phyloP scores from a whole-genome alignment of 2,797 vertebrate genomes.

The Halcyon chelicuti region DNA sequence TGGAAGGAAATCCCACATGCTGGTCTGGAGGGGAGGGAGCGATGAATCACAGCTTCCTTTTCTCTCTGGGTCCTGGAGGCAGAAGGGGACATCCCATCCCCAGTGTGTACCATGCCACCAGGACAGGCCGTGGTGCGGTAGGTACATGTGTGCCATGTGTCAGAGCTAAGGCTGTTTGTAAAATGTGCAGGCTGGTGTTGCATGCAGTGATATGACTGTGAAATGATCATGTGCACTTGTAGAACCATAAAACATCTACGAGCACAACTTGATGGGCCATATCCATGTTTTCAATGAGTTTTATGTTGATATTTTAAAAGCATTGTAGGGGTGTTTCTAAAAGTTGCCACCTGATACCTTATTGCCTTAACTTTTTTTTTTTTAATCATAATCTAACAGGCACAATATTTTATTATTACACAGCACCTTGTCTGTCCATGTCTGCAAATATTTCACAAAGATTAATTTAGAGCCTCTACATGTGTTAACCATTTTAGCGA shows the following conservation, averaged over 20 bases:
- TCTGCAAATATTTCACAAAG: background rate
- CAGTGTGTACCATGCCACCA: background rate
- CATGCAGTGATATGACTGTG: background rate
- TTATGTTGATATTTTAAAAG: background rate
- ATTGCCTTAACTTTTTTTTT: background rate
- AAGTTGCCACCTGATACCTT: background rate
- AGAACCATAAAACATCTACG: background rate
- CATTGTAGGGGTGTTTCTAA: background rate
- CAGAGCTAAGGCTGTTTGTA: background rate
- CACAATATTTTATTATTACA: background rate
- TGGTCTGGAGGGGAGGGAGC: background rate
- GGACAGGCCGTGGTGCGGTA: background rate
- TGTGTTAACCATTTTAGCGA: background rate
- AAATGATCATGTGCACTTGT: fast-evolving
- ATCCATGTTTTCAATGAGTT: background rate
- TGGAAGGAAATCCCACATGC: conserved; percentile 11
- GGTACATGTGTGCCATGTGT: background rate
- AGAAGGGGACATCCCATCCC: background rate
- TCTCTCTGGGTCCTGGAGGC: background rate
- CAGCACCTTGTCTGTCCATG: background rate
- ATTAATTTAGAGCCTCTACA: background rate
- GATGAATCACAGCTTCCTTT: background rate
- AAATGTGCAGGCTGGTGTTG: background rate
- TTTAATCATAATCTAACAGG: background rate
- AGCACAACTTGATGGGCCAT: background rate